Percentiles rank a stretch among this genome's conserved stretches.
Conservation (phyloP, 2,888 invertebrate species). For the Labia minor region DNA sequence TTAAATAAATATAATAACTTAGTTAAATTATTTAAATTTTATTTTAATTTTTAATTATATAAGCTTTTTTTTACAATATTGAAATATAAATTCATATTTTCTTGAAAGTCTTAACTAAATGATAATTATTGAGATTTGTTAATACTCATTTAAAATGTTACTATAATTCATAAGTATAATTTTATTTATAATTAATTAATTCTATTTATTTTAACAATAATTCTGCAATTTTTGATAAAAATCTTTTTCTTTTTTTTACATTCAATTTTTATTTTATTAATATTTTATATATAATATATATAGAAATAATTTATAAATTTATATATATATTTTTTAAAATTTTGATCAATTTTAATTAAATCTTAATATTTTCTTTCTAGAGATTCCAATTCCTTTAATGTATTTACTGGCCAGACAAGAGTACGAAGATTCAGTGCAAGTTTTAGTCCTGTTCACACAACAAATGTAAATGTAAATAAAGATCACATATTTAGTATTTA, state of each 20-base stretch:
- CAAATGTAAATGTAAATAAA: conserved; percentile 20
- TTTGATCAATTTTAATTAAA: neutral
- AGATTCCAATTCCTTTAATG: conserved; percentile 57
- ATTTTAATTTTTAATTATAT: no score
- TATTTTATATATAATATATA: no score
- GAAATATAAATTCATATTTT: no score
- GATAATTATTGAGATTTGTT: no score
- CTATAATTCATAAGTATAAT: neutral
- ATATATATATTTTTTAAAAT: neutral
- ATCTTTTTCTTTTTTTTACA: no score
- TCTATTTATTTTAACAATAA: conserved; percentile 3
- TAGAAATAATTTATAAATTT: neutral
- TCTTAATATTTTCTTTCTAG: conserved; percentile 39
- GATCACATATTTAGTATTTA: conserved; percentile 14
- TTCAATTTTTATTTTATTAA: no score
- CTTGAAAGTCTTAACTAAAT: no score
- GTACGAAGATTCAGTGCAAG: conserved; percentile 83
- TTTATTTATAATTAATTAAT: neutral
- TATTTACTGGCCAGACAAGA: conserved; percentile 59
- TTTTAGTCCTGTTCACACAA: conserved; percentile 51
- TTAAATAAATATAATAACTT: no score
- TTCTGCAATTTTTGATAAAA: neutral
- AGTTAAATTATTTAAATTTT: no score
- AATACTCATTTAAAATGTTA: no score
- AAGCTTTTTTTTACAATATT: no score